A percentile compares a stretch with the other conserved stretches of the same genome.
phyloP scores from a whole-genome alignment of 1,140 invertebrate genomes.

The Plodia interpunctella region DNA sequence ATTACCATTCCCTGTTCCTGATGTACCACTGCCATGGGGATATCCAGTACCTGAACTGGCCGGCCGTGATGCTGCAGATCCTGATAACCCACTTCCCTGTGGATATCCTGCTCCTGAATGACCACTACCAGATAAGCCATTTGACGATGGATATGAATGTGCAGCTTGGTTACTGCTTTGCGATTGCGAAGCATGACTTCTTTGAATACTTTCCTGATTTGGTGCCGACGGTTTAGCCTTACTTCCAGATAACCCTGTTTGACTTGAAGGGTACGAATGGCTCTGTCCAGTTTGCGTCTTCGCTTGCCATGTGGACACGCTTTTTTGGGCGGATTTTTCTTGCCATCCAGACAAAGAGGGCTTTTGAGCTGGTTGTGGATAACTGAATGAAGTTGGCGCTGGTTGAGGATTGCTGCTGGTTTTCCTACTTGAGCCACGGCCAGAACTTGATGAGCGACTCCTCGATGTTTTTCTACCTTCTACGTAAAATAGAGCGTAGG shows the following conservation, averaged over 20 bases:
- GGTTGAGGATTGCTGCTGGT: conserved; percentile 49
- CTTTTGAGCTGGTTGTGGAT: conserved; percentile 57
- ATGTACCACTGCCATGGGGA: conserved; percentile 21
- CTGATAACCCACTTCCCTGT: conserved; percentile 16
- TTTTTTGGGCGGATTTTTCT: conserved; percentile 51
- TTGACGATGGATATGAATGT: conserved; percentile 51
- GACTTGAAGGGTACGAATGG: conserved; percentile 66
- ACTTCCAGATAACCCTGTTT: conserved; percentile 58
- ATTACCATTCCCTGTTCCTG: conserved; percentile 15
- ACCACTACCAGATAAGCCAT: conserved; percentile 44
- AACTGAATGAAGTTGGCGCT: conserved; percentile 56
- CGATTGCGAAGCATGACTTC: conserved; percentile 38
- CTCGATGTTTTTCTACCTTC: conserved; percentile 53
- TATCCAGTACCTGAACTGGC: conserved; percentile 24
- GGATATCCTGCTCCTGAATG: conserved; percentile 26
- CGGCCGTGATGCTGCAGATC: conserved; percentile 4
- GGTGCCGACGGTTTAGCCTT: conserved; percentile 39
- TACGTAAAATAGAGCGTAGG: conserved; percentile 29
- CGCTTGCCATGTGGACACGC: conserved; percentile 32
- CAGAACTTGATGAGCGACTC: conserved; percentile 49
- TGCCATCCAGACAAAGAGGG: conserved; percentile 66
- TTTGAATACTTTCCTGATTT: conserved; percentile 51
- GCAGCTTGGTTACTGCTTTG: conserved; percentile 26
- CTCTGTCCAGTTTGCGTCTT: conserved; percentile 42
- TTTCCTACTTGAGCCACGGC: conserved; percentile 47